These are phyloP conservation scores for Gila robusta DNA, from an alignment of 2,797 vertebrate genomes.

Conservation along the genomic window DNA sequence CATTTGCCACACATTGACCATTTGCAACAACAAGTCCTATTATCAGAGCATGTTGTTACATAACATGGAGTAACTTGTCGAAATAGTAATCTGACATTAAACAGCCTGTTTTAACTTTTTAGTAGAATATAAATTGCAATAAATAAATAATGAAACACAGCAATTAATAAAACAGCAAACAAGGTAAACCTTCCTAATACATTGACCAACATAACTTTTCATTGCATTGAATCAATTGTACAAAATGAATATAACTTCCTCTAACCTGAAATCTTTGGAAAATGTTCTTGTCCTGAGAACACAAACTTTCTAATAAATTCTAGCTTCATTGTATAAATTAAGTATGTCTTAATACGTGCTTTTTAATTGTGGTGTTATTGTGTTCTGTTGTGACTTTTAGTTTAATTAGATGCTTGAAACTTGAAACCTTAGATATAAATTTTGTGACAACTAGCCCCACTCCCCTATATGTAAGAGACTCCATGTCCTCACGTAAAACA, in stretches of 20 bases:
- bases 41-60: background rate
- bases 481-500: background rate
- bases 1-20: background rate
- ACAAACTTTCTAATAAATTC: background rate
- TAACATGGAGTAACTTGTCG: background rate
- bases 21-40: background rate
- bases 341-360: background rate
- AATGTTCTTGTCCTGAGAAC: background rate
- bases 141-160: background rate
- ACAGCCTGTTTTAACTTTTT: background rate
- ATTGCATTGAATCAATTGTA: background rate
- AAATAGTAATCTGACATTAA: background rate
- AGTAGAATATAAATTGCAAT: background rate
- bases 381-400: background rate
- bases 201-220: background rate
- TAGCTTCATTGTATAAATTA: background rate
- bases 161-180: background rate
- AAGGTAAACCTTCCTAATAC: background rate
- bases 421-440: background rate
- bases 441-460: too few species aligned
- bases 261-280: background rate
- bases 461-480: background rate
- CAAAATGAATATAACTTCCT: background rate
- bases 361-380: background rate
- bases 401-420: background rate